Conservation (phyloP, 92 coral and sea anemone species). For the Porites rus region DNA sequence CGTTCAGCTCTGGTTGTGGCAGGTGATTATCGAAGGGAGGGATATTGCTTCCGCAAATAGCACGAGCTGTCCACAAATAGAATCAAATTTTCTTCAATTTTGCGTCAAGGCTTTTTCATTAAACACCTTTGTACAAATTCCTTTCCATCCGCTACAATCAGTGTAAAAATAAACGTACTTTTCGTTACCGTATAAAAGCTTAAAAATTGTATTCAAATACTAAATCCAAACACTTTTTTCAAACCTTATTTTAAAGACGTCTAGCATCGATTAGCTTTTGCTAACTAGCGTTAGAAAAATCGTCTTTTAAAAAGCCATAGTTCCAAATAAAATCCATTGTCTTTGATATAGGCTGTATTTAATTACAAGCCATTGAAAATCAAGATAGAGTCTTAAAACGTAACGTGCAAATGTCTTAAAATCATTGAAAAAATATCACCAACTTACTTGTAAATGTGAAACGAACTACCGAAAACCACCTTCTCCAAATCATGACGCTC, state of each 20-base stretch:
- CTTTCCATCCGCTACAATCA: neutral
- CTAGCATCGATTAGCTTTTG: neutral
- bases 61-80: neutral
- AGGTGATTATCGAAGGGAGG: conserved; percentile 12
- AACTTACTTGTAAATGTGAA: conserved; percentile 28
- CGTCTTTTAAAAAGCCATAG: neutral
- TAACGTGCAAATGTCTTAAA: neutral
- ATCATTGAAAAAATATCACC: neutral
- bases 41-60: conserved; percentile 2
- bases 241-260: neutral
- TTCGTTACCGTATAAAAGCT: neutral
- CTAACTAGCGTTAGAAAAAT: neutral
- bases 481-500: conserved; percentile 5
- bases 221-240: neutral
- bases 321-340: neutral
- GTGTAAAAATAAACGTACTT: neutral
- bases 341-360: neutral
- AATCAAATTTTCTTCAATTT: neutral
- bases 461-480: neutral
- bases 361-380: conserved; percentile 10
- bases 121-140: neutral
- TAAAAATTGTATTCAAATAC: too few species aligned
- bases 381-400: neutral
- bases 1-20: neutral
- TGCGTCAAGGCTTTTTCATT: neutral